Evolutionary conservation across 2,888 invertebrate genomes (phyloP), one percentile per base, ranked within the genome.

Genomic region (Drosophila tanythrix): DNA sequence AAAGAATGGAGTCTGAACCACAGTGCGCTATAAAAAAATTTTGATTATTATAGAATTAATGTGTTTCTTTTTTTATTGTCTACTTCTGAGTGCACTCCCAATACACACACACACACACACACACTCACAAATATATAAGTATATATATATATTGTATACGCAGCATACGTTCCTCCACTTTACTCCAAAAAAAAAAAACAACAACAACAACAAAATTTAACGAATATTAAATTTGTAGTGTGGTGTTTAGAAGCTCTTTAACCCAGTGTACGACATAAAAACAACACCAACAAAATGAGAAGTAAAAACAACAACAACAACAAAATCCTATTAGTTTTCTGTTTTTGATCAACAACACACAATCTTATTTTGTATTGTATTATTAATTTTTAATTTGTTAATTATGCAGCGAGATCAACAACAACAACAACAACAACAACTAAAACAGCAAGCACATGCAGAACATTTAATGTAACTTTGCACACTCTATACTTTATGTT

Each of bases 391-490:
- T 83, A 87, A 80, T 85, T 84, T 82, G 82, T 85, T 87, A 70
- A 69, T 56, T 64, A 65, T 65, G 57, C 78, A 70, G 52, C 61
- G 58, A 64, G 38, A 70, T 74, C 50, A 74, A 63, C 48, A 38
- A 38, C 7, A 56, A 21, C 21, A 21, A 21, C 21, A 21, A 21
- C 21, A 35, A 53, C 7, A 70, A 69, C 40, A 67, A 46, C 13
- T 21, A 25, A 46, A 51, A 31, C 31, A 59, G 35, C 52, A 62
- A 74, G 66, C 73, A 75, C 70, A 75, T 75, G 75, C 62, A 61
- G 56, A 80, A 87, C 80, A 87, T 85, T 85, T 81, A 91, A 90
- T 83, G 88, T 87, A 89, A 88, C 80, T 72, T 79, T 64, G 79
- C 79, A 79, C 69, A 79, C 73, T 76, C 70, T 77, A 82, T 73